Percentiles rank a stretch among this genome's conserved stretches.
These are phyloP conservation scores for Plebejus melissa DNA, from an alignment of 2,888 invertebrate genomes.

Conservation along the genomic window DNA sequence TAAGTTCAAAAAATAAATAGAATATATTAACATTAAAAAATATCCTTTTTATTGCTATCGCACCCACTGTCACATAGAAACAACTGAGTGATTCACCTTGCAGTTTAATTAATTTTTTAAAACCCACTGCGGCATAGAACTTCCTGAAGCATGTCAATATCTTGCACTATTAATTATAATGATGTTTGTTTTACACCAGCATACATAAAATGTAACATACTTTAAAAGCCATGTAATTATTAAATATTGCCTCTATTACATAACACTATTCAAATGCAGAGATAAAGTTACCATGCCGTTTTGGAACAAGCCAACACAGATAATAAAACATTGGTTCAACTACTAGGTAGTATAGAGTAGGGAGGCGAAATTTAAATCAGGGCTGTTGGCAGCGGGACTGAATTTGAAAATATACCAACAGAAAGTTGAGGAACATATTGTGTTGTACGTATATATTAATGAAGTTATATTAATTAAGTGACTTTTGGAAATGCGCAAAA, in stretches of 20 bases:
- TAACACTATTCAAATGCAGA: conserved; percentile 32
- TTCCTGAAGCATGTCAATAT: neutral
- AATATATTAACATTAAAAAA: neutral
- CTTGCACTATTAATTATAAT: neutral
- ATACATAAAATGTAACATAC: too few relatives aligned
- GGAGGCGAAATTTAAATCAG: conserved; percentile 28
- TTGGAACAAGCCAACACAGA: conserved; percentile 32
- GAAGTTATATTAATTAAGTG: neutral
- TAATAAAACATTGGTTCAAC: conserved; percentile 35
- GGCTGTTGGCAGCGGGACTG: conserved; percentile 30
- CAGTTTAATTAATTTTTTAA: neutral
- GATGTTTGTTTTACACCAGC: too few relatives aligned
- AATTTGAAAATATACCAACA: conserved; percentile 23
- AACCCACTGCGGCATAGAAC: neutral
- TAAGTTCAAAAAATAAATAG: too few relatives aligned
- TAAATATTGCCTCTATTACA: too few relatives aligned
- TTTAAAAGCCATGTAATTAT: too few relatives aligned
- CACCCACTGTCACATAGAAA: neutral
- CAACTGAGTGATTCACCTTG: neutral
- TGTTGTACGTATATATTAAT: neutral
- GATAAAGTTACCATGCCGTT: conserved; percentile 34
- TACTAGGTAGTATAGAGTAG: conserved; percentile 28
- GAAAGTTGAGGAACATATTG: conserved; percentile 1
- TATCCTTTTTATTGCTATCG: neutral
- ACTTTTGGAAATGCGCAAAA: too few relatives aligned